A percentile compares a stretch with the other conserved stretches of the same genome.
Evolutionary conservation across 2,888 invertebrate species (phyloP).

Genomic region (Machimus rusticus): DNA sequence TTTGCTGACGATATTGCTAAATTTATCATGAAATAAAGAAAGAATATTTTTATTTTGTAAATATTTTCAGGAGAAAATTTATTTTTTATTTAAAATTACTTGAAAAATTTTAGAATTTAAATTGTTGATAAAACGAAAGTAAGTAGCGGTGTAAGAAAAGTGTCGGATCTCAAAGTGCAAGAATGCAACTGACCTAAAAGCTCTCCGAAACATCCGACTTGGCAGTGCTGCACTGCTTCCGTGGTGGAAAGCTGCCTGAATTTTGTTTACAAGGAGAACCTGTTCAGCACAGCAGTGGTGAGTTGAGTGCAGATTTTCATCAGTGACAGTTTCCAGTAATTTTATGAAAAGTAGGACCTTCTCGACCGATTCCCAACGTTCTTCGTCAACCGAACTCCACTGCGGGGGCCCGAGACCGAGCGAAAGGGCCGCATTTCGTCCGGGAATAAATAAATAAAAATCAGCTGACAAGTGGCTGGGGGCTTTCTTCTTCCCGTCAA

Average conservation of each 20-base stretch:
- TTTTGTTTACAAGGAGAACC: conserved; percentile 35
- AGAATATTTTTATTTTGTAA: too few species aligned
- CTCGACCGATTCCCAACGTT: neutral
- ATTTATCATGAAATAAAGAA: too few species aligned
- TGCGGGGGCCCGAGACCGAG: neutral
- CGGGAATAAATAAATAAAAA: conserved; percentile 20
- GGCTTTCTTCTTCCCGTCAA: neutral
- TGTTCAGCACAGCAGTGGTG: conserved; percentile 2
- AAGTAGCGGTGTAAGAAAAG: too few species aligned
- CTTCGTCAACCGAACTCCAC: neutral
- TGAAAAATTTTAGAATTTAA: too few species aligned
- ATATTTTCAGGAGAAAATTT: too few species aligned
- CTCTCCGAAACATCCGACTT: neutral
- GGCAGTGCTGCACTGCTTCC: neutral
- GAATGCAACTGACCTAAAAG: neutral
- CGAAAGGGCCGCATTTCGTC: neutral
- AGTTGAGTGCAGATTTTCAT: neutral
- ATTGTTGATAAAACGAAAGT: too few species aligned
- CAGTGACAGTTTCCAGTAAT: conserved; percentile 2
- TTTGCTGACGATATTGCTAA: too few species aligned
- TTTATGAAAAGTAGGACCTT: neutral
- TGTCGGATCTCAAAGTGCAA: neutral
- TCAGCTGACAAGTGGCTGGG: conserved; percentile 22
- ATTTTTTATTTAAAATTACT: neutral
- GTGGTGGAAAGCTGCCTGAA: neutral